These are phyloP conservation scores for Motacilla alba DNA, from an alignment of 2,113 vertebrate species.

Conservation along the genomic window DNA sequence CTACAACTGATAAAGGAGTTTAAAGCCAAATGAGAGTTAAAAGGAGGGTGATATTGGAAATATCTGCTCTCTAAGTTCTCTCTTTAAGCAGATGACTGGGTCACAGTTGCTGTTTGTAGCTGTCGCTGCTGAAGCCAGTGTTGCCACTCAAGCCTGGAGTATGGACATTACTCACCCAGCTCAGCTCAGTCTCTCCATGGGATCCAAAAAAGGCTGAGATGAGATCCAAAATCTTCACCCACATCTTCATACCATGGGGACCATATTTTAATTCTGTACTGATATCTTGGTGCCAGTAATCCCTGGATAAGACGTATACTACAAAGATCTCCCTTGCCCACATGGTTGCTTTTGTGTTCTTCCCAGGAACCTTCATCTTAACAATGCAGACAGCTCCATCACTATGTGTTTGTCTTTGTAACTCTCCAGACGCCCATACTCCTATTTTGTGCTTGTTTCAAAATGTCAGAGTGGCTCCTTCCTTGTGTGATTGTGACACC, in stretches of 20 bases:
- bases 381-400: background rate
- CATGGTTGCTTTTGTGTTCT: background rate
- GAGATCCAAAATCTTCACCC: background rate
- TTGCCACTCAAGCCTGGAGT: fast-evolving
- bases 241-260: background rate
- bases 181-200: background rate
- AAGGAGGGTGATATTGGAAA: background rate
- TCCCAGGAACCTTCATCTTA: background rate
- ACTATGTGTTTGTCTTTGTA: background rate
- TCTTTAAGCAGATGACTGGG: background rate
- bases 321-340: background rate
- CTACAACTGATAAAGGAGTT: background rate
- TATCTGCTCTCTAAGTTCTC: background rate
- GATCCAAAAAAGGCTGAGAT: background rate
- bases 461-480: background rate
- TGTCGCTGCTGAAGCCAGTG: fast-evolving
- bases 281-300: background rate
- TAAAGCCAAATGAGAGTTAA: background rate
- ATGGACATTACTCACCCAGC: background rate
- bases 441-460: background rate
- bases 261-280: fast-evolving
- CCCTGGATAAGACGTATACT: background rate
- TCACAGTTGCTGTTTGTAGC: background rate
- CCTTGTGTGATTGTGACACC: background rate
- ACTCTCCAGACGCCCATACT: background rate